Conservation (phyloP, 1,140 invertebrate species). For the Neocloeon triangulifer region DNA sequence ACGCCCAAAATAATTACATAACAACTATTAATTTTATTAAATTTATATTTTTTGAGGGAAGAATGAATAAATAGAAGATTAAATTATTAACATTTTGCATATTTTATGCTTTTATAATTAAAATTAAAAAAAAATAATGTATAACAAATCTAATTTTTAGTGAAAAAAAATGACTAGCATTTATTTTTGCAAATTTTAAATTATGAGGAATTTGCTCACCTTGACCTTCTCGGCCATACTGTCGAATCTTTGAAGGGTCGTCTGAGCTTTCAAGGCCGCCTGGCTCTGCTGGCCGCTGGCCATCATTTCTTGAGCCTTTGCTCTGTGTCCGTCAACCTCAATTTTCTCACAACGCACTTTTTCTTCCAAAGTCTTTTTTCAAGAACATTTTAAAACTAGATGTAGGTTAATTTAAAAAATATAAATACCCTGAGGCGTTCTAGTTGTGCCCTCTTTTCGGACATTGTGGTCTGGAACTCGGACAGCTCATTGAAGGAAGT, state of each 20-base stretch:
- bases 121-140: too few species aligned
- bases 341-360: slow-evolving; percentile 77
- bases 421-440: slow-evolving; percentile 48
- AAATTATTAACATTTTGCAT: slow-evolving; percentile 5
- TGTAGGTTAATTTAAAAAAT: not conserved
- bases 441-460: slow-evolving; percentile 63
- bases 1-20: slow-evolving; percentile 9
- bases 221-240: slow-evolving; percentile 42
- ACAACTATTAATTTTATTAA: too few species aligned
- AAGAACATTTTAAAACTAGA: too few species aligned
- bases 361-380: slow-evolving; percentile 57
- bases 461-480: slow-evolving; percentile 52
- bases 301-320: slow-evolving; percentile 70
- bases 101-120: too few species aligned
- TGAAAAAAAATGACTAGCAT: too few species aligned
- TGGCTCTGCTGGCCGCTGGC: slow-evolving; percentile 61
- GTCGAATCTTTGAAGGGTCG: slow-evolving; percentile 60
- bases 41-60: too few species aligned
- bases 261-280: slow-evolving; percentile 59
- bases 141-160: too few species aligned
- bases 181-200: too few species aligned
- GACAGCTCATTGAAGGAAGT: slow-evolving; percentile 42
- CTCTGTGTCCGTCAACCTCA: slow-evolving; percentile 71
- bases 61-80: too few species aligned
- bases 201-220: too few species aligned